Evolutionary conservation across 2,888 invertebrate genomes (phyloP).

Genomic region (Nebria brevicollis): DNA sequence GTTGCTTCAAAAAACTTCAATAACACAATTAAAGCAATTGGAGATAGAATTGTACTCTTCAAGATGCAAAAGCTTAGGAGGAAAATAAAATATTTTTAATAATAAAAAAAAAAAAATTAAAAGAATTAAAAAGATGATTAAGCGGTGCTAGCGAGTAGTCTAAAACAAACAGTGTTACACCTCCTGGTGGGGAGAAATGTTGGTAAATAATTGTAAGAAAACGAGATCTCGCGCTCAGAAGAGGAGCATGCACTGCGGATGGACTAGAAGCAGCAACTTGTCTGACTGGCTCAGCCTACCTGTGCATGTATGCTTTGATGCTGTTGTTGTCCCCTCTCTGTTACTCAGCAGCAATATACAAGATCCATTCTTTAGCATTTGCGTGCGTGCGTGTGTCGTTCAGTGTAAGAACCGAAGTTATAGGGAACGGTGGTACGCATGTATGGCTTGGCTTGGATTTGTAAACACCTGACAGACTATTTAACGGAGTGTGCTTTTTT

Average conservation of each 20-base stretch:
- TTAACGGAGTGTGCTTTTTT: background rate
- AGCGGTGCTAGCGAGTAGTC: constrained; percentile 9
- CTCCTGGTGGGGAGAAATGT: constrained; percentile 35
- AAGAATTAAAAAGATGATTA: background rate
- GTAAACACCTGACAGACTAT: background rate
- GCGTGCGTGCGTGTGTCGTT: constrained; percentile 46
- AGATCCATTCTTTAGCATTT: background rate
- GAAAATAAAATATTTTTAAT: too few relatives aligned
- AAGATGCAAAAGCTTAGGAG: too few relatives aligned
- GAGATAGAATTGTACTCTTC: background rate
- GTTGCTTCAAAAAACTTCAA: background rate
- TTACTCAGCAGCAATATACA: background rate
- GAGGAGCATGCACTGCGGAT: constrained; percentile 10
- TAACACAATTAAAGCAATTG: background rate
- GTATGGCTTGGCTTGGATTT: background rate
- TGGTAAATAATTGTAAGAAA: constrained; percentile 2
- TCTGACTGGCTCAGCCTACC: constrained; percentile 43
- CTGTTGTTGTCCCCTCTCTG: constrained; percentile 3
- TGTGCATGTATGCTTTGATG: constrained; percentile 18
- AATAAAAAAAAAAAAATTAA: too few relatives aligned
- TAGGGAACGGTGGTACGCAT: constrained; percentile 60
- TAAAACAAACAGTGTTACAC: constrained; percentile 42
- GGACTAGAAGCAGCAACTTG: constrained; percentile 25
- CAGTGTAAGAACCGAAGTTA: constrained; percentile 64
- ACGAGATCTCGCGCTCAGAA: background rate